These are phyloP conservation scores for Rhamphomyia laevipes DNA, from an alignment of 2,888 invertebrate species.

Conservation along the genomic window DNA sequence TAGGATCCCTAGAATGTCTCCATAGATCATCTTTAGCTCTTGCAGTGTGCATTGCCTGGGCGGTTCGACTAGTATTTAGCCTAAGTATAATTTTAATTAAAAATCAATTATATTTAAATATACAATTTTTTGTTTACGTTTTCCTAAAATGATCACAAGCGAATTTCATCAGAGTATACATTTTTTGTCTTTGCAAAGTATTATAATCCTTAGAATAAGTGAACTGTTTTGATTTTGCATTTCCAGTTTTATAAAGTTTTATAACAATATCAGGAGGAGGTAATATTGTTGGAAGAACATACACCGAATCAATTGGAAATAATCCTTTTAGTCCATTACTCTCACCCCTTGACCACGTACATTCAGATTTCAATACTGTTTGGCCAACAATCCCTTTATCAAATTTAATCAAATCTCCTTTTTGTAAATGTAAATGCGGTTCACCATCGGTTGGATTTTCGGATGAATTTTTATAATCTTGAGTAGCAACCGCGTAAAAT, in stretches of 20 bases:
- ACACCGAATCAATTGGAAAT: constrained; percentile 77
- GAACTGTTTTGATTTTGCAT: too few relatives aligned
- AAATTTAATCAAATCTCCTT: constrained; percentile 75
- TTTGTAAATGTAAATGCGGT: constrained; percentile 47
- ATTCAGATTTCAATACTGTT: constrained; percentile 49
- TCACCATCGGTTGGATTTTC: constrained; percentile 40
- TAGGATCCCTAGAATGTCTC: constrained; percentile 68
- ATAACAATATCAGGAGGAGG: constrained; percentile 59
- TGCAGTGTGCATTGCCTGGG: too few relatives aligned
- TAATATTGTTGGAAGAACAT: constrained; percentile 71
- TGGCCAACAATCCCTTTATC: constrained; percentile 65
- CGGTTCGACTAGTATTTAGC: too few relatives aligned
- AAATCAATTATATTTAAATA: neutral
- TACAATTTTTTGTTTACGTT: neutral
- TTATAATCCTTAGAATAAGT: constrained; percentile 40
- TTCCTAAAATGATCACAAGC: constrained; percentile 67
- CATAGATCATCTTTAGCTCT: constrained; percentile 42
- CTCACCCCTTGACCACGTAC: constrained; percentile 54
- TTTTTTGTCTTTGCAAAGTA: constrained; percentile 52
- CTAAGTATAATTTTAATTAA: too few relatives aligned
- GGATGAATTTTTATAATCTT: constrained; percentile 38
- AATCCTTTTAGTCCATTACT: constrained; percentile 62
- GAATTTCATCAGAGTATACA: constrained; percentile 75
- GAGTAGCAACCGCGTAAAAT: constrained; percentile 67
- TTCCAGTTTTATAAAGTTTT: constrained; percentile 44